phyloP scores from a whole-genome alignment of 2,888 invertebrate genomes.

The Rhabditoides inermis region DNA sequence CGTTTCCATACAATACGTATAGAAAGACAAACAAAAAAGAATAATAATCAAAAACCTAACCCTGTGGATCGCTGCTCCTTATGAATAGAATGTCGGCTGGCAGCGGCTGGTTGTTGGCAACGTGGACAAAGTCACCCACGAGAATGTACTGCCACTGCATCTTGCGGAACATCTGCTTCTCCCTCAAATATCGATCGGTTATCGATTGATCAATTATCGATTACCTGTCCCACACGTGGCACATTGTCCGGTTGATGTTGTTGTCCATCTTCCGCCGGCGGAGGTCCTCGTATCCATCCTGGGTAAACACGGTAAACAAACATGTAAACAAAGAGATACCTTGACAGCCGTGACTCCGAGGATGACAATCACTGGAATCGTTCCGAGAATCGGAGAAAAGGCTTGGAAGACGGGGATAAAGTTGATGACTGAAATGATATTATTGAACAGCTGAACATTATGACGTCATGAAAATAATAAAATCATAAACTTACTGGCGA shows the following conservation, averaged over 20 bases:
- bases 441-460: background rate
- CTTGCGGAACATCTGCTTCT: slow-evolving; percentile 29
- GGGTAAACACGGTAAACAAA: background rate
- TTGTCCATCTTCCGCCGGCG: slow-evolving; percentile 80
- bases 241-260: slow-evolving; percentile 82
- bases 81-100: slow-evolving; percentile 78
- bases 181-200: slow-evolving; percentile 6
- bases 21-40: background rate
- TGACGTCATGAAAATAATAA: slow-evolving; percentile 69
- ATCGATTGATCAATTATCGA: slow-evolving; percentile 59
- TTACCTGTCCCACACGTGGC: slow-evolving; percentile 65
- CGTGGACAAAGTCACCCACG: slow-evolving; percentile 85
- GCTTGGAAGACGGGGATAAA: slow-evolving; percentile 38
- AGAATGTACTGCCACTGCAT: slow-evolving; percentile 73
- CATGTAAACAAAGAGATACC: background rate
- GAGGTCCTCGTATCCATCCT: slow-evolving; percentile 93
- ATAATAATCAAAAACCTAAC: background rate
- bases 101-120: slow-evolving; percentile 89
- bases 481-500: slow-evolving; percentile 78
- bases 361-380: slow-evolving; percentile 87
- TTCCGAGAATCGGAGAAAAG: slow-evolving; percentile 34
- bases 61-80: too few species aligned
- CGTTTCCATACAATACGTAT: too few species aligned
- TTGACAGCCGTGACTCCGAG: slow-evolving; percentile 83
- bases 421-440: slow-evolving; percentile 23